These are phyloP conservation scores for Gasterosteus aculeatus DNA, from an alignment of 2,113 vertebrate species.

Conservation along the genomic window DNA sequence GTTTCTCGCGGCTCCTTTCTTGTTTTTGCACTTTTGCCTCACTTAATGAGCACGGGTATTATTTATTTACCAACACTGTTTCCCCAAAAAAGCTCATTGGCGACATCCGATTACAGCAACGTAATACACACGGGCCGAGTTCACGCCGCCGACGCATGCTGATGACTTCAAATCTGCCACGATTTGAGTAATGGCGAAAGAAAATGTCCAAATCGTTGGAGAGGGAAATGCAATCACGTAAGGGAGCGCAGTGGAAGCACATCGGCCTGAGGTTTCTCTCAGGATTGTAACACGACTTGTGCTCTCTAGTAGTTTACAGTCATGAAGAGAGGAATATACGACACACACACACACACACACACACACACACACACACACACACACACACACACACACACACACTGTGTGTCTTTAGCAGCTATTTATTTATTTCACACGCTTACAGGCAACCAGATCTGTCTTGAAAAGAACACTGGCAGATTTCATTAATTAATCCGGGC, in stretches of 20 bases:
- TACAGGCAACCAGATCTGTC: background rate
- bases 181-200: slow-evolving; percentile 56
- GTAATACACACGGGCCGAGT: slow-evolving; percentile 25
- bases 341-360: too few species aligned
- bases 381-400: too few species aligned
- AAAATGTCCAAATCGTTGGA: slow-evolving; percentile 60
- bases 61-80: slow-evolving; percentile 43
- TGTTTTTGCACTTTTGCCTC: slow-evolving; percentile 17
- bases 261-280: slow-evolving; percentile 41
- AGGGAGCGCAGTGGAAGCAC: slow-evolving; percentile 48
- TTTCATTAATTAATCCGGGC: background rate
- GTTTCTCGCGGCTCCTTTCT: slow-evolving; percentile 11
- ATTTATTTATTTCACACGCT: background rate
- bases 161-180: slow-evolving; percentile 73
- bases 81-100: slow-evolving; percentile 25
- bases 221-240: slow-evolving; percentile 68
- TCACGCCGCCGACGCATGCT: slow-evolving; percentile 49
- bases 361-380: too few species aligned
- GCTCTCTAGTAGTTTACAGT: slow-evolving; percentile 7
- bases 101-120: background rate
- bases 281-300: slow-evolving; percentile 8
- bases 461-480: background rate
- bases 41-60: slow-evolving; percentile 13
- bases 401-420: background rate
- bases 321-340: background rate